Evolutionary conservation across 2,888 invertebrate genomes (phyloP).

Genomic region (Ichneumoninae sp.): DNA sequence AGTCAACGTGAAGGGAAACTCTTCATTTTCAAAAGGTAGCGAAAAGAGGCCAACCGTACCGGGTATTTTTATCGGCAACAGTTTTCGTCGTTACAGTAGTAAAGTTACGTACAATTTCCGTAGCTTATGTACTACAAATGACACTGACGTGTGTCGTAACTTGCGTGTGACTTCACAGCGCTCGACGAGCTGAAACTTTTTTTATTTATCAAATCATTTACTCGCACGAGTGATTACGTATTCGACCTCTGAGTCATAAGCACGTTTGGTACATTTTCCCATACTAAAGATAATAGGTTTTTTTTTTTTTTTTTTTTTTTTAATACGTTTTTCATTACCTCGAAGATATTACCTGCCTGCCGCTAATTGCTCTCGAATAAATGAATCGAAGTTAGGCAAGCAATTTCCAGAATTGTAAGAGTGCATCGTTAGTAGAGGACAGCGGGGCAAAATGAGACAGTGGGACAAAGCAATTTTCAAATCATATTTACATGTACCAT

Average conservation of each 20-base stretch:
- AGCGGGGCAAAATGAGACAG: no score
- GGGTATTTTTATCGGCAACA: neutral
- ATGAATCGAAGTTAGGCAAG: neutral
- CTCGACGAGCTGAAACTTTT: neutral
- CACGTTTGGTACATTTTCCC: neutral
- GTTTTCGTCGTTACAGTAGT: neutral
- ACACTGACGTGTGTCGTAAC: neutral
- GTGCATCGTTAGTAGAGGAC: neutral
- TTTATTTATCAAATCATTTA: neutral
- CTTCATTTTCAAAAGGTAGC: neutral
- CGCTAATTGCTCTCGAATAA: neutral
- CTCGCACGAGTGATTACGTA: neutral
- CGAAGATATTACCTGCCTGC: neutral
- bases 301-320: neutral
- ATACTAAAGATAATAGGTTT: neutral
- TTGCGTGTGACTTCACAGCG: neutral
- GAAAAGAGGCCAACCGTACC: neutral
- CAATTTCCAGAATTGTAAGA: neutral
- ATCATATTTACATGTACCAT: no score
- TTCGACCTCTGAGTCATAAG: neutral
- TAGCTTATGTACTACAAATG: conserved; percentile 3
- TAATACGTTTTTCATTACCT: neutral
- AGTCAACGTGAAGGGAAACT: conserved; percentile 13
- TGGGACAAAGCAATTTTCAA: no score
- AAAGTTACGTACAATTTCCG: neutral